phyloP scores from a whole-genome alignment of 2,113 vertebrate genomes.

The Hydropotes inermis region DNA sequence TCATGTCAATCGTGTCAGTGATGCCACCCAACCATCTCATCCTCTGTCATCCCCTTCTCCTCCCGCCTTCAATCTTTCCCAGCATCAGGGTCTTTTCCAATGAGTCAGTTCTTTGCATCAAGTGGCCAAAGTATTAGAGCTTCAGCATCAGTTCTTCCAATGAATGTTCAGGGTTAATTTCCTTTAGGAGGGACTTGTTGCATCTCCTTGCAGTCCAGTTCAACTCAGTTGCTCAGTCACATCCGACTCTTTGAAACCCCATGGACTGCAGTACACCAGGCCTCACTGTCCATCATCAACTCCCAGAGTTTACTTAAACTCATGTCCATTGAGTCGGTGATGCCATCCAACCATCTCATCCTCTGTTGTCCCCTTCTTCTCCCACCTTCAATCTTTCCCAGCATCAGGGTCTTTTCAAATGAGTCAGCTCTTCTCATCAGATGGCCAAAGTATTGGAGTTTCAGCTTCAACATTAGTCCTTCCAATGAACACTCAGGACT shows the following conservation, averaged over 20 bases:
- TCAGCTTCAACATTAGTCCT: background rate
- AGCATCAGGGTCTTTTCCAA: background rate
- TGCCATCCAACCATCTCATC: background rate
- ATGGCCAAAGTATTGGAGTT: background rate
- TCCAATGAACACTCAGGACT: background rate
- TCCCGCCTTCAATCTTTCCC: background rate
- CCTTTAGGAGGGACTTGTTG: background rate
- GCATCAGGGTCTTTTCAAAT: background rate
- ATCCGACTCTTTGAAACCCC: accelerated
- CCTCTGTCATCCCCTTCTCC: background rate
- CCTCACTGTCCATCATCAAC: background rate
- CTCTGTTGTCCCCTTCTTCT: background rate
- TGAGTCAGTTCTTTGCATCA: background rate
- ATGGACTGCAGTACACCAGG: background rate
- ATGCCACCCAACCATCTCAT: background rate
- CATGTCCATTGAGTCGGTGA: background rate
- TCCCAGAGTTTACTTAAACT: background rate
- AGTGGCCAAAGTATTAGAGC: background rate
- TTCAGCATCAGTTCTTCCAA: background rate
- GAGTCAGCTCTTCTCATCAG: background rate
- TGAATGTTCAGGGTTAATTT: background rate
- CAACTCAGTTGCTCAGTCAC: background rate
- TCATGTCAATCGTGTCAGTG: background rate
- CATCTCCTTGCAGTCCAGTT: background rate
- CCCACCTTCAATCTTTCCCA: background rate